phyloP scores from a whole-genome alignment of 2,797 vertebrate genomes.

The Parotocinclus haroldoi region DNA sequence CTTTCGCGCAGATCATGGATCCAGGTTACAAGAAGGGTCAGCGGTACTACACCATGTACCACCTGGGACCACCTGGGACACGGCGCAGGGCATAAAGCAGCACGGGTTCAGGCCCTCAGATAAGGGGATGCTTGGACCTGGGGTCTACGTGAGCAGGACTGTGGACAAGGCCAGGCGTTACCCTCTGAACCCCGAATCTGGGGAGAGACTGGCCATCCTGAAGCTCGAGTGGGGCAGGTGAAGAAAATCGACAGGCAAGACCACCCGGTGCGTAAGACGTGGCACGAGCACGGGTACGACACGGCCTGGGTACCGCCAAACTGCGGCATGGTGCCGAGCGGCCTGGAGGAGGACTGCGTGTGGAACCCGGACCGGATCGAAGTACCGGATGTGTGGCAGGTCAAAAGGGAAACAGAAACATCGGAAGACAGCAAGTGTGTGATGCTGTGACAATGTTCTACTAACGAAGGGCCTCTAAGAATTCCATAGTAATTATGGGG shows the following conservation, averaged over 20 bases:
- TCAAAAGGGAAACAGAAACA: background rate
- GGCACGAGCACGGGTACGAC: conserved; percentile 44
- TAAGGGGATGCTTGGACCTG: conserved; percentile 40
- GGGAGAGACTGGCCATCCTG: conserved; percentile 26
- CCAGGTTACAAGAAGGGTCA: background rate
- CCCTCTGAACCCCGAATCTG: background rate
- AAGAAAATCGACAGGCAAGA: conserved; percentile 29
- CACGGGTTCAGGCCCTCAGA: conserved; percentile 27
- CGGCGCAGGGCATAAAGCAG: conserved; percentile 1
- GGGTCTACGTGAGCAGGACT: conserved; percentile 42
- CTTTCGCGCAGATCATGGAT: background rate
- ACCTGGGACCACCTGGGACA: conserved; percentile 33
- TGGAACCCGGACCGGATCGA: conserved; percentile 24
- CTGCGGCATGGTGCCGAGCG: conserved; percentile 36
- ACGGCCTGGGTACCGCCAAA: conserved; percentile 48
- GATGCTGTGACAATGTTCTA: too few species aligned
- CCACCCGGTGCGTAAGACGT: conserved; percentile 37
- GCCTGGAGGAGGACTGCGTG: conserved; percentile 43
- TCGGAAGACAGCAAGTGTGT: too few species aligned
- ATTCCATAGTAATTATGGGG: too few species aligned
- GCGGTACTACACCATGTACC: conserved; percentile 27
- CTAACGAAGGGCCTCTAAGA: too few species aligned
- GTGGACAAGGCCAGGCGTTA: conserved; percentile 32
- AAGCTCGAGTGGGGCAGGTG: conserved; percentile 43
- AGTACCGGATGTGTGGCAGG: background rate